Evolutionary conservation across 2,797 vertebrate genomes (phyloP).

Genomic region (Lindbergichthys nudifrons): DNA sequence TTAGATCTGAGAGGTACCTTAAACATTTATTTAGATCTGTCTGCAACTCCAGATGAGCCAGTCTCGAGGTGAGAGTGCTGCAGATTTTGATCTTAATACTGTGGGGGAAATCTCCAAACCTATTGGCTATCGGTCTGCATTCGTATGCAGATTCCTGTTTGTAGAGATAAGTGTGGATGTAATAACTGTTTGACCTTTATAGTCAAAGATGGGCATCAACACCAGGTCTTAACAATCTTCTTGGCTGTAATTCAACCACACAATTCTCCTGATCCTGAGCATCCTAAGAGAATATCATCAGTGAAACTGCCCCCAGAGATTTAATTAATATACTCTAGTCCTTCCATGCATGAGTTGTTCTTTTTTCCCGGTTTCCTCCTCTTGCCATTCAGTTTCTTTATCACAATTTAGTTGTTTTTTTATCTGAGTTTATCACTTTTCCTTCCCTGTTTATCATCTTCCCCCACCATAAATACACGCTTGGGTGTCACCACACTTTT

Average conservation of each 20-base stretch:
- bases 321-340: conserved; percentile 3
- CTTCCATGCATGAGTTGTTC: conserved; percentile 14
- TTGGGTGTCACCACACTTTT: not conserved
- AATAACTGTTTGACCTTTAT: conserved; percentile 32
- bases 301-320: not conserved
- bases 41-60: not conserved
- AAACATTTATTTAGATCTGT: not conserved
- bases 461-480: not conserved
- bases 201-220: not conserved
- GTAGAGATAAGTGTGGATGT: not conserved
- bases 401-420: not conserved
- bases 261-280: conserved; percentile 16
- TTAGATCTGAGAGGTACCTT: not conserved
- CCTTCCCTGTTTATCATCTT: not conserved
- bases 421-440: not conserved
- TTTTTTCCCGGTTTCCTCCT: not conserved
- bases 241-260: conserved; percentile 1
- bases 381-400: not conserved
- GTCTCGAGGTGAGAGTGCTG: not conserved
- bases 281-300: not conserved
- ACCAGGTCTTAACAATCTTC: not conserved
- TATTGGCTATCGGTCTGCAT: too few relatives aligned
- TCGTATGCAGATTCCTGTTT: too few relatives aligned
- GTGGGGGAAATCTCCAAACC: not conserved
- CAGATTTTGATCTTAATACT: conserved; percentile 35